Evolutionary conservation across 2,888 invertebrate genomes (phyloP).

Genomic region (Ariolimax columbianus): DNA sequence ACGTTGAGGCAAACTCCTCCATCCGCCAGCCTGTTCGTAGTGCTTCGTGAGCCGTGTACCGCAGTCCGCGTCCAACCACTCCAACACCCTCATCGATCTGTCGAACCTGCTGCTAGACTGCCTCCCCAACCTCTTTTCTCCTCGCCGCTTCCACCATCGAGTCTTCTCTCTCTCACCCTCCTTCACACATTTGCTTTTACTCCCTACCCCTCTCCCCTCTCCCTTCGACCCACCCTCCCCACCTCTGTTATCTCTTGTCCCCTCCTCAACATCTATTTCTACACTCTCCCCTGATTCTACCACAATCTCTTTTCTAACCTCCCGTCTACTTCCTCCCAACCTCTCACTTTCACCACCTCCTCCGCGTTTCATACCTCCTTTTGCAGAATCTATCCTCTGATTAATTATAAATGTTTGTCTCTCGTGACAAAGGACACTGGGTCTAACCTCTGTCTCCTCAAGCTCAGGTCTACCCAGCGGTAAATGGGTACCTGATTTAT

Average conservation of each 20-base stretch:
- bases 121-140: neutral
- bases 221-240: neutral
- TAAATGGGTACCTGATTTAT: no score
- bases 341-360: neutral
- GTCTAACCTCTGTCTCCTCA: no score
- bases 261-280: neutral
- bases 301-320: neutral
- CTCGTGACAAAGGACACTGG: no score
- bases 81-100: slow-evolving; percentile 44
- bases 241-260: neutral
- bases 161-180: neutral
- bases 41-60: slow-evolving; percentile 42
- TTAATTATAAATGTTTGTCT: no score
- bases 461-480: no score
- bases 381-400: no score
- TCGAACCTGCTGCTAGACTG: slow-evolving; percentile 40
- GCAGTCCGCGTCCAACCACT: slow-evolving; percentile 49
- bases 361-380: no score
- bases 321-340: neutral
- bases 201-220: neutral
- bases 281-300: neutral
- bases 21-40: slow-evolving; percentile 45
- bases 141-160: neutral
- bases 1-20: slow-evolving; percentile 27
- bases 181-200: no score